Conservation (phyloP, 2,888 invertebrate genomes). For the Drosophila sordidula region DNA sequence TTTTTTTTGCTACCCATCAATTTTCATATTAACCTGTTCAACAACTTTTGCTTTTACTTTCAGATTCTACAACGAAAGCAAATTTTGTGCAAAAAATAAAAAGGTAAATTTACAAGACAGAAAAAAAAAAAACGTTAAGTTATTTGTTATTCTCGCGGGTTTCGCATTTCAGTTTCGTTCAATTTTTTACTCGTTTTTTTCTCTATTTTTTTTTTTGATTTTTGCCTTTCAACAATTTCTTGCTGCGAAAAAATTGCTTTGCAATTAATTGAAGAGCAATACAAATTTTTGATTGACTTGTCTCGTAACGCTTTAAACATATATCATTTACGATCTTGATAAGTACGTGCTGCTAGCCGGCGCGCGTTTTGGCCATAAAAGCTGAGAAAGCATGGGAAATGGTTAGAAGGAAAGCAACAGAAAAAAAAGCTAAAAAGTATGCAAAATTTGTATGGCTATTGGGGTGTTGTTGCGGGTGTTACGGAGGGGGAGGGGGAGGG, state of each 20-base stretch:
- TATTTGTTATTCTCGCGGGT: slow-evolving; percentile 38
- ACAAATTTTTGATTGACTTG: slow-evolving; percentile 12
- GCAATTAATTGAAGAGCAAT: slow-evolving; percentile 30
- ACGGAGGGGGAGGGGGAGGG: background rate
- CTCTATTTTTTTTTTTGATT: background rate
- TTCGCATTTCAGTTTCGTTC: slow-evolving; percentile 43
- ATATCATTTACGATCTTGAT: slow-evolving; percentile 7
- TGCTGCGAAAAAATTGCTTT: slow-evolving; percentile 2
- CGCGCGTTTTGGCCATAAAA: slow-evolving; percentile 25
- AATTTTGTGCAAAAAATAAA: slow-evolving; percentile 40
- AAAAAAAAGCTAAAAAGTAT: slow-evolving; percentile 15
- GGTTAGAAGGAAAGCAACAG: slow-evolving; percentile 7
- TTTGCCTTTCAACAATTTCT: slow-evolving; percentile 12
- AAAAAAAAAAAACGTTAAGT: slow-evolving; percentile 4
- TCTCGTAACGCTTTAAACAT: slow-evolving; percentile 2
- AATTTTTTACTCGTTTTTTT: background rate
- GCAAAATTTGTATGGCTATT: slow-evolving; percentile 27
- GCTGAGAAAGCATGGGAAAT: slow-evolving; percentile 44
- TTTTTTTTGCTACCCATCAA: background rate
- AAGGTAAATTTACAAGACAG: slow-evolving; percentile 27
- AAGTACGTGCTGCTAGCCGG: slow-evolving; percentile 9
- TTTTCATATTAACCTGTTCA: slow-evolving; percentile 28
- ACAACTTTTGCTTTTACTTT: slow-evolving; percentile 65
- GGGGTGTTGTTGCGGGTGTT: background rate
- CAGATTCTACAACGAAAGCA: slow-evolving; percentile 63